These are phyloP conservation scores for Potorous gilbertii DNA, from an alignment of 2,797 vertebrate genomes.

Conservation along the genomic window DNA sequence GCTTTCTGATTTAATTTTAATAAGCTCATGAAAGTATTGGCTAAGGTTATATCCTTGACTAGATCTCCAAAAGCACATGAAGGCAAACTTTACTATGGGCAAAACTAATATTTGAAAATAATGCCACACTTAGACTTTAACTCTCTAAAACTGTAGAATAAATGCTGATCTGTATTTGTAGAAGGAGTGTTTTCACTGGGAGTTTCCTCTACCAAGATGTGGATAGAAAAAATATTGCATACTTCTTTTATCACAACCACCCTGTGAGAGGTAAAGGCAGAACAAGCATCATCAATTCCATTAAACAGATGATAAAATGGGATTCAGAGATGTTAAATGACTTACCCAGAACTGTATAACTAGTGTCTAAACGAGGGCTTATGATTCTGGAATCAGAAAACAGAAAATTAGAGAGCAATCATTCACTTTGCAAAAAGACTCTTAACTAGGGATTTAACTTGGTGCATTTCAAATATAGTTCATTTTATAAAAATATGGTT, in stretches of 20 bases:
- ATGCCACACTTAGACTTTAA: not conserved
- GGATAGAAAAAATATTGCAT: not conserved
- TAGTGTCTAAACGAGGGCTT: not conserved
- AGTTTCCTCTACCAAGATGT: not conserved
- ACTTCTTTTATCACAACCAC: not conserved
- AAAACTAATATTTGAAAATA: not conserved
- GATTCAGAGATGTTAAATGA: not conserved
- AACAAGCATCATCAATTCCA: not conserved
- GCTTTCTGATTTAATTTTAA: not conserved
- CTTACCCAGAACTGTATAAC: not conserved
- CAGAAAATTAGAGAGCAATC: not conserved
- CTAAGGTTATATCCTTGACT: not conserved
- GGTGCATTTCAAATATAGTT: not conserved
- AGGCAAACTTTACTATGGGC: not conserved
- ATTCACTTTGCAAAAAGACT: not conserved
- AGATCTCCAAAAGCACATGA: not conserved
- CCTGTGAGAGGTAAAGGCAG: not conserved
- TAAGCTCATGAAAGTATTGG: not conserved
- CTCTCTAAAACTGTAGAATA: not conserved
- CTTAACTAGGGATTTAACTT: not conserved
- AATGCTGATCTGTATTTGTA: not conserved
- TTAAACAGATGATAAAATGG: not conserved
- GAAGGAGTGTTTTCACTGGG: not conserved
- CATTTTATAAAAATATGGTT: not conserved
- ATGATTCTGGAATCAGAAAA: not conserved